These are phyloP conservation scores for Himalopsyche japonica DNA, from an alignment of 2,888 invertebrate species.

Conservation along the genomic window DNA sequence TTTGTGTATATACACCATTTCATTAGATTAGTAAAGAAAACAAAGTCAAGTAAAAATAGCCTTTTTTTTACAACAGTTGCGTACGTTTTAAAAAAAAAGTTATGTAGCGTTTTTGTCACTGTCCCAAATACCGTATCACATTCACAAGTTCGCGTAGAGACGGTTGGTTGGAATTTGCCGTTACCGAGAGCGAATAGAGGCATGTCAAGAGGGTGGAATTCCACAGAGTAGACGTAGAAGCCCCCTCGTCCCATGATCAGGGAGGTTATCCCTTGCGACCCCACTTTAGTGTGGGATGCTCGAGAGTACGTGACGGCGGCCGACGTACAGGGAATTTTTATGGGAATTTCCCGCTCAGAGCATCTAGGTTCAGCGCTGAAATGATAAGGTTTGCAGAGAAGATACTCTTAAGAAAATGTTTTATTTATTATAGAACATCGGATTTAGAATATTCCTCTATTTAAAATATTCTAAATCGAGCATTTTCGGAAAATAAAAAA, in stretches of 20 bases:
- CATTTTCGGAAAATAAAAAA: too few relatives aligned
- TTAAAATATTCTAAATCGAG: too few relatives aligned
- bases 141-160: background rate
- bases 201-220: background rate
- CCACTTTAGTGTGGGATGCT: background rate
- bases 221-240: background rate
- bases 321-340: slow-evolving; percentile 25
- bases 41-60: too few relatives aligned
- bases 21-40: too few relatives aligned
- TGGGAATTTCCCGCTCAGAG: slow-evolving; percentile 18
- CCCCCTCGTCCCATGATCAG: background rate
- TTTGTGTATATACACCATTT: too few relatives aligned
- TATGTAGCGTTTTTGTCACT: background rate
- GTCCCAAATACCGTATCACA: background rate
- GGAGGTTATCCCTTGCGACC: background rate
- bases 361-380: background rate
- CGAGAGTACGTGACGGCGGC: slow-evolving; percentile 23
- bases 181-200: background rate
- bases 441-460: background rate
- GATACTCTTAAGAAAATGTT: background rate
- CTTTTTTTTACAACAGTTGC: too few relatives aligned
- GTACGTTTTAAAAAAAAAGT: too few relatives aligned
- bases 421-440: background rate
- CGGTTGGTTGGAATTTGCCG: background rate
- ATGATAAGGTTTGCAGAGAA: background rate